Base-by-base conservation (phyloP, 1,140 invertebrate genomes). In the Bombus terrestris region DNA sequence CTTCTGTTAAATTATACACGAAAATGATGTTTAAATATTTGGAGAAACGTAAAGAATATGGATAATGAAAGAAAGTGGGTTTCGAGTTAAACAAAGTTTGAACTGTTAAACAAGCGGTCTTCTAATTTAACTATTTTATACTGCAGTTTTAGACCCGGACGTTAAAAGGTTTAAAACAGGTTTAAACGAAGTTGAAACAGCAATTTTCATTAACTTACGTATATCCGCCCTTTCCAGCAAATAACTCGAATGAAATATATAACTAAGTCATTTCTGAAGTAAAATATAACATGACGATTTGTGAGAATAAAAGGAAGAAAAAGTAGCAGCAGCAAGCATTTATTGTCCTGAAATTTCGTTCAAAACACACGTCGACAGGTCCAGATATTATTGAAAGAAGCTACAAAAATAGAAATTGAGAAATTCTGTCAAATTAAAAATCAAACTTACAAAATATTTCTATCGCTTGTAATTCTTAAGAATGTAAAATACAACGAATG, bases 151-250 rank as follows among this genome's bases (percentile, higher is more conserved):
- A 12, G 35, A 39, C 8, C 9, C 22, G 5, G 35, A 37, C 68
- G 35, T 39, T 69, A 69, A 69, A 69, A 39, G 18, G 35, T 25
- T 69, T 10, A 18, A 68, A 68, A 68, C 32, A 9, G 66, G 32
- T 68, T 68, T 37, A 37, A 68, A 68, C 66, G 18, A 68, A 68
- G 66, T 37, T 68, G 35, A 69, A 69, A 69, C 68, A 69, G 68
- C 68, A 69, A 69, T 69, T 69, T 69, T 69, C 35, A 69, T 69
- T 69, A 22, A 15, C 10, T 39, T 68, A 68, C 35, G 15, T 10
- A 22, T 39, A 25, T 25, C 37, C 9, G 35, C 35, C 32, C 32
- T 35, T 68, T 22, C 32, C 9, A 3, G 18, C 18, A 37, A 68
- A 68, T 68, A 35, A 68, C 35, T 66, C 15, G n/a, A 53, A 53